phyloP scores from a whole-genome alignment of 2,113 vertebrate genomes.

The Fulmarus glacialis region DNA sequence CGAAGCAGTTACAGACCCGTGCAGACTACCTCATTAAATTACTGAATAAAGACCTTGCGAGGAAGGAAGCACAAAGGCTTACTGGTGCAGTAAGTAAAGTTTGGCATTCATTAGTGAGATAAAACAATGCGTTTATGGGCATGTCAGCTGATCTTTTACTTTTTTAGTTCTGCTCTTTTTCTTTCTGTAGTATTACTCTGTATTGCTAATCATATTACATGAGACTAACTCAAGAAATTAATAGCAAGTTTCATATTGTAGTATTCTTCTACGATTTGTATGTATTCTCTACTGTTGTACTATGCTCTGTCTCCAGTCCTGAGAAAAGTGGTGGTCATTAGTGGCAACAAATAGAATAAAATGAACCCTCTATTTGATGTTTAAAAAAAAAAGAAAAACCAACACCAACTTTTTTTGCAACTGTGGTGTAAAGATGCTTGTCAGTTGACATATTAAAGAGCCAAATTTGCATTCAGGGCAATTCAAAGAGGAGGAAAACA shows the following conservation, averaged over 20 bases:
- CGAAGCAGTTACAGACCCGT: conserved; percentile 96
- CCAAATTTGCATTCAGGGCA: conserved; percentile 78
- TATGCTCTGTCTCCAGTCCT: background rate
- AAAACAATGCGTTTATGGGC: background rate
- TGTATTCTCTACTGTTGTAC: background rate
- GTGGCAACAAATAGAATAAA: background rate
- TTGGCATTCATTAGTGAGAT: background rate
- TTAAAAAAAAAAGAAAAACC: background rate
- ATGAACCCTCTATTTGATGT: background rate
- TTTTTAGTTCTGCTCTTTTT: background rate
- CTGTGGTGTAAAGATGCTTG: background rate
- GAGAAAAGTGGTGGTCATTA: background rate
- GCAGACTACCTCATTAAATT: conserved; percentile 99
- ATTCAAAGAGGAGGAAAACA: conserved; percentile 89
- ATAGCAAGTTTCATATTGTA: background rate
- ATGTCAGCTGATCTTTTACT: background rate
- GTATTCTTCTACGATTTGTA: background rate
- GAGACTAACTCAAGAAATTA: background rate
- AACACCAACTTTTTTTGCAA: background rate
- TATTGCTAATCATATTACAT: background rate
- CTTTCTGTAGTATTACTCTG: background rate
- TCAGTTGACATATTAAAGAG: background rate
- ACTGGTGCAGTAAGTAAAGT: conserved; percentile 84
- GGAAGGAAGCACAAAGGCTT: conserved; percentile 91
- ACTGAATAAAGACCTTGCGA: conserved; percentile 93